These are phyloP conservation scores for Busseola fusca DNA, from an alignment of 2,888 invertebrate species.

Conservation along the genomic window DNA sequence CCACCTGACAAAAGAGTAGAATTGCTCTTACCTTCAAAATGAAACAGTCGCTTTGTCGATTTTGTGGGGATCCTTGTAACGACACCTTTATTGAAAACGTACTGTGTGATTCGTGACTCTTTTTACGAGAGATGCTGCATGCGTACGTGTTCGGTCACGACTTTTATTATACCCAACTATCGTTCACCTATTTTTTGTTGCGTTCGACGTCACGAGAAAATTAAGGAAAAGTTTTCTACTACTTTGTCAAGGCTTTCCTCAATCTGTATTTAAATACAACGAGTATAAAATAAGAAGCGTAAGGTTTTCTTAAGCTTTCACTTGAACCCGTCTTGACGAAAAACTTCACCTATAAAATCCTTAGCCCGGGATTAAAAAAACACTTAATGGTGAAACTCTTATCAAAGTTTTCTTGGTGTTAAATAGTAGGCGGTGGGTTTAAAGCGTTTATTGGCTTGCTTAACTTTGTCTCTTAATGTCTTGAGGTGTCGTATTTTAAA, in stretches of 20 bases:
- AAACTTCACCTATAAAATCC: slow-evolving; percentile 65
- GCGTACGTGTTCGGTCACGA: slow-evolving; percentile 64
- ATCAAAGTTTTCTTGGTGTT: slow-evolving; percentile 68
- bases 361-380: slow-evolving; percentile 65
- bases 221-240: slow-evolving; percentile 46
- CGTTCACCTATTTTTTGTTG: slow-evolving; percentile 30
- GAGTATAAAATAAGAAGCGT: slow-evolving; percentile 47
- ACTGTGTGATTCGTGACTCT: slow-evolving; percentile 73
- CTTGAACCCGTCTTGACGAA: slow-evolving; percentile 62
- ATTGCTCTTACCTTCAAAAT: slow-evolving; percentile 83
- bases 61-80: slow-evolving; percentile 78
- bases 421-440: slow-evolving; percentile 68
- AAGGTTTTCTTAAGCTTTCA: slow-evolving; percentile 61
- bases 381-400: slow-evolving; percentile 65
- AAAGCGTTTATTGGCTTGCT: slow-evolving; percentile 73
- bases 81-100: slow-evolving; percentile 82
- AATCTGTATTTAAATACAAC: slow-evolving; percentile 59
- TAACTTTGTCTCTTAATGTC: slow-evolving; percentile 74
- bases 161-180: slow-evolving; percentile 64
- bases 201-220: slow-evolving; percentile 33
- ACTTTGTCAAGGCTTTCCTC: slow-evolving; percentile 30
- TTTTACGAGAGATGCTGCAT: slow-evolving; percentile 67
- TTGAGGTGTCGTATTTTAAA: slow-evolving; percentile 75
- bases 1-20: slow-evolving; percentile 82
- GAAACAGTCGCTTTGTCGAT: slow-evolving; percentile 84